Conservation (phyloP, 2,888 invertebrate genomes). For the Acleris literana region DNA sequence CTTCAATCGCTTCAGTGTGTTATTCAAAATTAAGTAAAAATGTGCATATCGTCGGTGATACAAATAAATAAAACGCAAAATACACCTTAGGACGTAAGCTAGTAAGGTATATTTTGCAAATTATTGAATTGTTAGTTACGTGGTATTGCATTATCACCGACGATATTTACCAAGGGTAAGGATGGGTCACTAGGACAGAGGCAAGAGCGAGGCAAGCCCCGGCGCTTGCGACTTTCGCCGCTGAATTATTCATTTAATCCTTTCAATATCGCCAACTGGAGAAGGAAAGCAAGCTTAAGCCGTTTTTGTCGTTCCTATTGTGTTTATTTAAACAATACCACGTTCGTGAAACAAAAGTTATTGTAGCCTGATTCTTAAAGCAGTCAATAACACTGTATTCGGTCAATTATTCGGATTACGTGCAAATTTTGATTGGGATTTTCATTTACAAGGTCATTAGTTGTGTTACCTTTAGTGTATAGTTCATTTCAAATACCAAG, state of each 20-base stretch:
- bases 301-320: constrained; percentile 54
- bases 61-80: no score
- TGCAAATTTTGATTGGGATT: constrained; percentile 7
- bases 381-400: constrained; percentile 21
- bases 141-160: no score
- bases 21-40: constrained; percentile 57
- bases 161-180: constrained; percentile 52
- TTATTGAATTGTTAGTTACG: no score
- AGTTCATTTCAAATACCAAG: no score
- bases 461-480: no score
- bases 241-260: constrained; percentile 77
- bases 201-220: constrained; percentile 58
- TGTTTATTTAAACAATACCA: constrained; percentile 45
- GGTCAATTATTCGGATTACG: constrained; percentile 8
- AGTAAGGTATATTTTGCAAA: no score
- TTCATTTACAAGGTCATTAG: neutral
- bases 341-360: constrained; percentile 37
- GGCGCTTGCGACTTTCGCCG: constrained; percentile 63
- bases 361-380: constrained; percentile 32
- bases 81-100: no score
- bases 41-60: constrained; percentile 54
- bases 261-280: constrained; percentile 68
- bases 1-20: neutral
- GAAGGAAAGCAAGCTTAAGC: constrained; percentile 50
- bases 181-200: constrained; percentile 55